Evolutionary conservation across 2,888 invertebrate species (phyloP), one percentile per base, ranked within the genome.

Genomic region (Dynastes hyllus): DNA sequence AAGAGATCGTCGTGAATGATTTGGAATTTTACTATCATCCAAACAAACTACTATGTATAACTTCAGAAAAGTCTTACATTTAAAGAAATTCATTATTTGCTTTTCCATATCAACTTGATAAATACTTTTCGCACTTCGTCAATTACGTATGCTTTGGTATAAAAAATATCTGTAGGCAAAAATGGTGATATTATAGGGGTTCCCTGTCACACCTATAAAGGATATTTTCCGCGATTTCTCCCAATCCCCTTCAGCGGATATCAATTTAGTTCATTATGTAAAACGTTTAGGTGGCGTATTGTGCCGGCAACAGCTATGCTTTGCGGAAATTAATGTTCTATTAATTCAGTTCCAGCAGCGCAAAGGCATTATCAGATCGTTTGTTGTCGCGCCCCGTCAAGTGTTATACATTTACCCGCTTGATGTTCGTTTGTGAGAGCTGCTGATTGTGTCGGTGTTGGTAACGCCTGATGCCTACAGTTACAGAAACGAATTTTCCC

Each of bases 401-500:
- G 45, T 37, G 16, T 37, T 66, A n/a, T 45, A 58, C 22, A 58
- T 58, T 58, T 58, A 58, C 55, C 55, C 8, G 55, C 22, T 58
- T 53, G 53, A 53, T 53, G 16, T 16, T n/a, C 16, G 53, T n/a
- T 53, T 22, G 55, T 58, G 55, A 22, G 22, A 58, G 55, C 16
- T 58, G 22, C 16, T 58, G 55, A 45, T 45, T 58, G 55, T 58
- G 16, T 27, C 55, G 55, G 55, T 55, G n/a, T n/a, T n/a, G 11
- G 53, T 32, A 70, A 27, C 53, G 70, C n/a, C 8, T 69, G 53
- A n/a, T 53, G 32, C 53, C 53, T 70, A 37, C 71, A 58, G 55
- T 71, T 37, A 71, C 55, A 55, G 71, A 71, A 71, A 71, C 58
- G 55, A 71, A 37, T 58, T 67, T 71, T 71, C 71, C 71, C 71